phyloP scores from a whole-genome alignment of 2,113 vertebrate genomes.

The Solenodon paradoxus region DNA sequence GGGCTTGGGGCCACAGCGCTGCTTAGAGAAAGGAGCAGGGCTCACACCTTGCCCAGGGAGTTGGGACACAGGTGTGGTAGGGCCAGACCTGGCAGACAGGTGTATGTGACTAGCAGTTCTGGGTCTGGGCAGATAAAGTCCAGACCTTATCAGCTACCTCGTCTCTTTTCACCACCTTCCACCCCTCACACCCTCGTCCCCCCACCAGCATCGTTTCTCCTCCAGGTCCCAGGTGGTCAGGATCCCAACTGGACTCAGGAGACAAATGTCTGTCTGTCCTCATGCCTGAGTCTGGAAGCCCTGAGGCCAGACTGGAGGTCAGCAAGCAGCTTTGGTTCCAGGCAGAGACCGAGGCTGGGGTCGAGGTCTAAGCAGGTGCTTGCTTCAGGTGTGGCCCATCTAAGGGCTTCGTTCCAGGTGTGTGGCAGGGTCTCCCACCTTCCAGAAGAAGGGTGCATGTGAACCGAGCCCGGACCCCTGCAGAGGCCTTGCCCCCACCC shows the following conservation, averaged over 20 bases:
- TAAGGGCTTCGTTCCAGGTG: neutral
- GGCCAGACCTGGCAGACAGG: neutral
- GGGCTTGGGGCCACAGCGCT: accelerated
- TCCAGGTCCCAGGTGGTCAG: neutral
- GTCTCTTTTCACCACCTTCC: neutral
- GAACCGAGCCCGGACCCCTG: neutral
- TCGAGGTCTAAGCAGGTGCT: neutral
- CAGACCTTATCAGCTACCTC: neutral
- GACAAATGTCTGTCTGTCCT: neutral
- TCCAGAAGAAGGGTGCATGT: neutral
- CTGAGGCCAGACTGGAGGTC: neutral
- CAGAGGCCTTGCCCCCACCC: neutral
- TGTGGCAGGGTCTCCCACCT: neutral
- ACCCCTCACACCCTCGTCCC: too few species aligned
- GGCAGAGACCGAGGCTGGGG: neutral
- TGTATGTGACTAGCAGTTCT: too few species aligned
- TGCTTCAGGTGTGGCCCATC: neutral
- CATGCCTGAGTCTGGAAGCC: neutral
- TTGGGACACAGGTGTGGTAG: neutral
- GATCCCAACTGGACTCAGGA: neutral
- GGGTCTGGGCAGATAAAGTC: neutral
- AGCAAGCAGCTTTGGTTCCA: neutral
- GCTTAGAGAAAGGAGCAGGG: too few species aligned
- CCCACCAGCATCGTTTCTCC: neutral
- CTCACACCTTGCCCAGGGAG: too few species aligned